These are phyloP conservation scores for Thunnus maccoyii DNA, from an alignment of 2,113 vertebrate species.

Conservation along the genomic window DNA sequence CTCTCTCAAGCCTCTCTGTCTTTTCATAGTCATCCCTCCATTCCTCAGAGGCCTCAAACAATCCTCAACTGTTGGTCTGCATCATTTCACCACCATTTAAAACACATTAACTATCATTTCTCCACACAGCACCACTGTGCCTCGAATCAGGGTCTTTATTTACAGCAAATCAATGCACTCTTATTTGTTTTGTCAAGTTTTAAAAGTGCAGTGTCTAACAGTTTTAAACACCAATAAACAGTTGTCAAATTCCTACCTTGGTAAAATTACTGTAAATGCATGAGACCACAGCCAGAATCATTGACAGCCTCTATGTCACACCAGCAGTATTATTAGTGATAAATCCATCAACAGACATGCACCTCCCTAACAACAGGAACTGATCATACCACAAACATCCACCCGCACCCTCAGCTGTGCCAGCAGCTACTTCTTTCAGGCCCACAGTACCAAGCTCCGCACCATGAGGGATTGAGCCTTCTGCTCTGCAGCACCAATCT, in stretches of 20 bases:
- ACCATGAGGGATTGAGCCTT: too few species aligned
- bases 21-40: slow-evolving; percentile 34
- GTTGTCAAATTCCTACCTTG: slow-evolving; percentile 15
- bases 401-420: too few species aligned
- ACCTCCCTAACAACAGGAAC: too few species aligned
- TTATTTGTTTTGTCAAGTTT: slow-evolving; percentile 19
- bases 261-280: slow-evolving; percentile 9
- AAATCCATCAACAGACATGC: too few species aligned
- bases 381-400: too few species aligned
- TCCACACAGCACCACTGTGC: slow-evolving; percentile 38
- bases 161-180: slow-evolving; percentile 2
- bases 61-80: slow-evolving; percentile 32
- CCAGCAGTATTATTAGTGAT: slow-evolving; percentile 48
- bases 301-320: slow-evolving; percentile 45
- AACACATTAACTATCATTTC: slow-evolving; percentile 5
- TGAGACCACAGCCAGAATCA: background rate
- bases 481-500: too few species aligned
- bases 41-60: slow-evolving; percentile 33
- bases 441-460: too few species aligned
- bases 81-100: slow-evolving; percentile 10
- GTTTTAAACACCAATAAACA: slow-evolving; percentile 29
- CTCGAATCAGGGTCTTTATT: slow-evolving; percentile 24
- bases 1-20: slow-evolving; percentile 34
- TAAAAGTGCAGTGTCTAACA: slow-evolving; percentile 10
- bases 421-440: too few species aligned